Base-by-base conservation (phyloP, 2,113 vertebrate genomes). In the Lophius piscatorius region DNA sequence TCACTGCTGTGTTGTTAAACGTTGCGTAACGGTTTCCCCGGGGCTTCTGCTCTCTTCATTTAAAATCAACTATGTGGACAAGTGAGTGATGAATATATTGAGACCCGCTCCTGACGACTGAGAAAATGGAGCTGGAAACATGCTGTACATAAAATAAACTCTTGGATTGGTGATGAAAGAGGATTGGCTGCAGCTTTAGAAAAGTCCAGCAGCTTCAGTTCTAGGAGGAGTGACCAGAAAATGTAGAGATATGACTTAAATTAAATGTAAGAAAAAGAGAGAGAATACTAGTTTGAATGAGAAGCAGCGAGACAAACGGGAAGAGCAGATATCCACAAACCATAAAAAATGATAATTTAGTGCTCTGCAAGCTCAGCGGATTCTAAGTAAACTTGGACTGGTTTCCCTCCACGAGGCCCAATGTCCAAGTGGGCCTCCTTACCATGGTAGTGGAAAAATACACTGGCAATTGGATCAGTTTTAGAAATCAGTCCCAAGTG, bases 401-500 rank as follows among this genome's bases (percentile, higher is more conserved):
- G 29, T 50, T 51, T 58, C 36, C 46, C 22, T 48, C 28, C 22
- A n/a, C 11, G 11, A 21, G 45, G 56, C 54, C 80, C 81, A 78
- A 83, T 83, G 81, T 79, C 33, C 17, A 11, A 18, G 23, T 0
- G 57, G 70, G 55, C 64, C 29, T 58, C 39, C 1, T 8, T 63
- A 61, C 54, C 50, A n/a, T 51, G 40, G 3, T 76, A 69, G 69
- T 74, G 54, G 80, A 75, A 81, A 82, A 75, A 46, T 9, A 61
- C 47, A 9, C 31, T 11, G 63, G 17, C 5, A 49, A 16, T 20
- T 33, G 21, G 41, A 48, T 59, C 40, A 7, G 57, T 33, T 66
- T 59, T 48, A 44, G 46, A 67, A 65, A 35, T 49, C 44, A 28
- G 55, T 3, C 29, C 4, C 3, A 4, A 9, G 16, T 20, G 51